A percentile compares a stretch with the other conserved stretches of the same genome.
Evolutionary conservation across 2,888 invertebrate genomes (phyloP).

Genomic region (Dascillus cervinus): DNA sequence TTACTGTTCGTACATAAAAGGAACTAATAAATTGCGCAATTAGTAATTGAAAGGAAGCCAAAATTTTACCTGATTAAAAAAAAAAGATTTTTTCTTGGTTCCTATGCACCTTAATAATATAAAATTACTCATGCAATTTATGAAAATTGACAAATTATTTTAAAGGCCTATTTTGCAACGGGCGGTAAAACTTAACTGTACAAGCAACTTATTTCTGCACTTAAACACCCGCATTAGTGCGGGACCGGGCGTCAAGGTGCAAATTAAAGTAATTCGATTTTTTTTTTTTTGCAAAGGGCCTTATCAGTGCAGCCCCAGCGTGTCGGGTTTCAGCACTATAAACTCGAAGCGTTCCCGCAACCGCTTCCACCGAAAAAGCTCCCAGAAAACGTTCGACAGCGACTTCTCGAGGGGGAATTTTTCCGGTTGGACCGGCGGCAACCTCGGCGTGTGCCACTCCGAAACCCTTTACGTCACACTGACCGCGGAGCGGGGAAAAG

Average conservation of each 20-base stretch:
- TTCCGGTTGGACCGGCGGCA: conserved; percentile 24
- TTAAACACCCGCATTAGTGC: no score
- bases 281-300: conserved; percentile 24
- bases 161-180: no score
- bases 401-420: conserved; percentile 30
- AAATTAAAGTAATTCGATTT: background rate
- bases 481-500: conserved; percentile 43
- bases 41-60: no score
- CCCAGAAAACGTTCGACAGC: conserved; percentile 35
- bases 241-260: background rate
- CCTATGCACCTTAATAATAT: no score
- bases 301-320: conserved; percentile 45
- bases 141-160: no score
- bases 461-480: conserved; percentile 49
- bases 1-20: no score
- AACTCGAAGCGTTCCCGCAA: conserved; percentile 46
- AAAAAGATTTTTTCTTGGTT: no score
- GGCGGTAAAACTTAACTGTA: no score
- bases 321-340: conserved; percentile 49
- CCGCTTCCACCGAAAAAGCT: conserved; percentile 44
- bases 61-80: no score
- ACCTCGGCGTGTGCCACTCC: conserved; percentile 42
- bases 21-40: no score
- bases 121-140: no score
- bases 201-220: no score